Evolutionary conservation across 2,113 vertebrate species (phyloP), one percentile per base, ranked within the genome.

Genomic region (Lonchura striata): DNA sequence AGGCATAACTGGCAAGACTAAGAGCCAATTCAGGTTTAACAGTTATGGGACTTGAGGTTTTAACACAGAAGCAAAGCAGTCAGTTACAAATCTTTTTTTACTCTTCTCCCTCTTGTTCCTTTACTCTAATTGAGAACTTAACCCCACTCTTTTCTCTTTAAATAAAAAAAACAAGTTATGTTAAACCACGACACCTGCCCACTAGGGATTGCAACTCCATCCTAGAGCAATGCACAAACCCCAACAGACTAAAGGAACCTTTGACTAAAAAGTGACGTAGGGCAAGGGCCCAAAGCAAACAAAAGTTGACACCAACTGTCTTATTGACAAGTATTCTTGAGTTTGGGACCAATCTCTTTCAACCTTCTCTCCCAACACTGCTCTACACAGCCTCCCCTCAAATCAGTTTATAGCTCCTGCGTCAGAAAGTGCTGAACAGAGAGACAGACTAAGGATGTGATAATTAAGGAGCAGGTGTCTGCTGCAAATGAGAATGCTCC

Each of bases 381-480:
- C 75, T 86, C 54, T 53, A 68, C 13, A 52, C 49, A 82, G 69
- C 70, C 44, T 94, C 65, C 86, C 82, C 47, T 59, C 41, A 83
- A 20, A 7, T 10, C 41, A 35, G 23, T 27, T 72, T 86, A 28
- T 4, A 52, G 49, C 94, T 95, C 90, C 41, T 15, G 41, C 7
- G 1, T 86, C 79, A 81, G 74, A 61, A 91, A 74, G 69, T 23
- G 17, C 59, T 11, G 78, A 91, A 64, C 35, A 91, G 15, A 91
- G 85, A 53, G 92, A 75, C 4, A 7, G 69, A 68, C 4, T 3
- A 56, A 85, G 71, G 89, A 91, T 50, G 57, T 57, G 88, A 72
- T 95, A 95, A 97, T 96, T 94, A 97, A 90, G 74, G 94, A 97
- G 96, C 97, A 97, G 97, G 97, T 97, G 97, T 96, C 96, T 78